Evolutionary conservation across 1,140 invertebrate genomes (phyloP).

Genomic region (Drosophila eugracilis): DNA sequence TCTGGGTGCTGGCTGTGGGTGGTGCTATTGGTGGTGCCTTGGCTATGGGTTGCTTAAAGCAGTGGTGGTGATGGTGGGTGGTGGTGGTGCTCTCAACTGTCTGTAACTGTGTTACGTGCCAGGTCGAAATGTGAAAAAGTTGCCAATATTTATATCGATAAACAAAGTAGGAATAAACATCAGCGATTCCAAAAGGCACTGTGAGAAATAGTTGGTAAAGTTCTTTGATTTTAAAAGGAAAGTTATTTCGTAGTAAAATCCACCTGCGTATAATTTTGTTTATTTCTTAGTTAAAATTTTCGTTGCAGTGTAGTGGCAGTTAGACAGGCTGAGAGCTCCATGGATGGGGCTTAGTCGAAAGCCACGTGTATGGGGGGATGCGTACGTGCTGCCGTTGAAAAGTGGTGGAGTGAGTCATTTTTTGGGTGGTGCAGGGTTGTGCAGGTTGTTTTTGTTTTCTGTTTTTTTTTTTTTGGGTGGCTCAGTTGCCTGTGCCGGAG

Average conservation of each 20-base stretch:
- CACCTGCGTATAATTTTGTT: background rate
- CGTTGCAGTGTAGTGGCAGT: constrained; percentile 16
- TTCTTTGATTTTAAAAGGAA: too few relatives aligned
- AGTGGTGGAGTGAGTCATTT: constrained; percentile 13
- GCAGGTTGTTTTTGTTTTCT: too few relatives aligned
- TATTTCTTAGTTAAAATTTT: background rate
- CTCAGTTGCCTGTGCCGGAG: background rate
- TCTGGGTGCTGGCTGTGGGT: background rate
- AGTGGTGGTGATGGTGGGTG: background rate
- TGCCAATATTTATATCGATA: constrained; percentile 80
- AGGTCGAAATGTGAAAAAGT: constrained; percentile 65
- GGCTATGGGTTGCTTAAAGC: background rate
- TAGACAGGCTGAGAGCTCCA: background rate
- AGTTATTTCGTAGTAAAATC: too few relatives aligned
- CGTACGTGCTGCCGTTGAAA: constrained; percentile 44
- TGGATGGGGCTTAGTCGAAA: constrained; percentile 38
- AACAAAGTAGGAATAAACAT: constrained; percentile 69
- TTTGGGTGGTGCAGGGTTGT: constrained; percentile 3
- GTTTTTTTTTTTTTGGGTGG: background rate
- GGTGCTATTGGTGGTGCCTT: background rate
- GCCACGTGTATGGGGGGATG: constrained; percentile 49
- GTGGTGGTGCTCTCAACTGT: constrained; percentile 13
- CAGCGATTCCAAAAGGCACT: constrained; percentile 23
- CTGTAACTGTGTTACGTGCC: constrained; percentile 58
- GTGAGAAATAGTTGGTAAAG: too few relatives aligned